A percentile compares a stretch with the other conserved stretches of the same genome.
Evolutionary conservation across 2,113 vertebrate species (phyloP).

Genomic region (Tapirus terrestris): DNA sequence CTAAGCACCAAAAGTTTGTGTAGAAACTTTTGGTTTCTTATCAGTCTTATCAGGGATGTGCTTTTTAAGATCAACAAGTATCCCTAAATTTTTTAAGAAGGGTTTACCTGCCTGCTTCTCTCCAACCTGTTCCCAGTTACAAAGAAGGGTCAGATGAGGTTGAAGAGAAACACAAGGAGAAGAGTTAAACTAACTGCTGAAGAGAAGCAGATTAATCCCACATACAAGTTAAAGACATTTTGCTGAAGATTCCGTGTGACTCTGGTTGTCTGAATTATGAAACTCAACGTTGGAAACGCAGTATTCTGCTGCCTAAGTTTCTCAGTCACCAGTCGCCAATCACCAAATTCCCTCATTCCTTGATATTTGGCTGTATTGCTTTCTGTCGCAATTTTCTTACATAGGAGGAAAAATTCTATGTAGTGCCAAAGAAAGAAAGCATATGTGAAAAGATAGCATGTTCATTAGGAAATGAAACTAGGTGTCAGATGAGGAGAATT

Average conservation of each 20-base stretch:
- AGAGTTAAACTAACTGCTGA: not conserved
- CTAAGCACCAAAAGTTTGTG: not conserved
- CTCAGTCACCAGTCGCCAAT: conserved; percentile 51
- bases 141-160: not conserved
- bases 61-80: not conserved
- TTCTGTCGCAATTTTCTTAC: conserved; percentile 61
- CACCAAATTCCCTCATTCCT: conserved; percentile 6
- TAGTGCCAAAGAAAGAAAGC: conserved; percentile 69
- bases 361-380: not conserved
- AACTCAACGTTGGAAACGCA: conserved; percentile 40
- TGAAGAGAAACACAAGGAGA: not conserved
- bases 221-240: not conserved
- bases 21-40: too few relatives aligned
- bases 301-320: conserved; percentile 34
- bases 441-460: conserved; percentile 66
- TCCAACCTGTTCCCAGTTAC: not conserved
- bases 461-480: conserved; percentile 72
- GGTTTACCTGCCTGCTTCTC: not conserved
- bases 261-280: not conserved
- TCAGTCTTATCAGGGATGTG: not conserved
- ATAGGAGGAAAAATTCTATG: conserved; percentile 58
- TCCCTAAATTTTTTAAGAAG: not conserved
- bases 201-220: not conserved
- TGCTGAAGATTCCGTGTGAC: not conserved
- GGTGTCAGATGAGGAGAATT: conserved; percentile 64